Percentiles rank a stretch among this genome's conserved stretches.
Evolutionary conservation across 2,888 invertebrate genomes (phyloP).

Genomic region (Drosophila borborema): DNA sequence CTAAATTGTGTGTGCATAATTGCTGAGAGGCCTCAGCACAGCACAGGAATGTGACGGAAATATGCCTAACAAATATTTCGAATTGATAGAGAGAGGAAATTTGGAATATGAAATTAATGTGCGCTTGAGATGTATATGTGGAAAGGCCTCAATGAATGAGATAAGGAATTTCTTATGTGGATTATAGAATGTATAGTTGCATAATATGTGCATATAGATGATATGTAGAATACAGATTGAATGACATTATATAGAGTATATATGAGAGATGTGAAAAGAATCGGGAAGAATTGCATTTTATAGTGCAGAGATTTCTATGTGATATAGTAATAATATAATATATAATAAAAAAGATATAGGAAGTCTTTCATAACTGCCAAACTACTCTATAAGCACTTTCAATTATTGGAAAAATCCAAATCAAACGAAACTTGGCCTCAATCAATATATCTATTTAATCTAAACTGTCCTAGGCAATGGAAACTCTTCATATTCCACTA

Average conservation of each 20-base stretch:
- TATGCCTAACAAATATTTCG: neutral
- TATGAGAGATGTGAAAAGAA: neutral
- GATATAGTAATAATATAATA: no score
- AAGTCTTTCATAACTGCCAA: neutral
- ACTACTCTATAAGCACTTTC: neutral
- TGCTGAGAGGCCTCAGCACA: constrained; percentile 19
- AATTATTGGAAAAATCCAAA: neutral
- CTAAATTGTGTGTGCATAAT: constrained; percentile 61
- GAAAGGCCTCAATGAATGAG: neutral
- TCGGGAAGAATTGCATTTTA: neutral
- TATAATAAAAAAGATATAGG: neutral
- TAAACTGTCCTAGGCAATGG: neutral
- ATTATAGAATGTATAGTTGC: neutral
- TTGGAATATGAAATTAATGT: neutral
- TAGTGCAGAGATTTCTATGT: no score
- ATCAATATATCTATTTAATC: neutral
- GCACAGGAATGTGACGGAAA: neutral
- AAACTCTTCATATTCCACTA: neutral
- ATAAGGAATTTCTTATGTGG: neutral
- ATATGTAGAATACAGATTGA: neutral
- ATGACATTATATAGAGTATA: neutral
- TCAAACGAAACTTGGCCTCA: neutral
- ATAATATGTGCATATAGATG: neutral
- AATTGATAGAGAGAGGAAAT: neutral
- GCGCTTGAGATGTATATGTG: neutral